Evolutionary conservation across 2,113 vertebrate species (phyloP).

Genomic region (Colinus virginianus): DNA sequence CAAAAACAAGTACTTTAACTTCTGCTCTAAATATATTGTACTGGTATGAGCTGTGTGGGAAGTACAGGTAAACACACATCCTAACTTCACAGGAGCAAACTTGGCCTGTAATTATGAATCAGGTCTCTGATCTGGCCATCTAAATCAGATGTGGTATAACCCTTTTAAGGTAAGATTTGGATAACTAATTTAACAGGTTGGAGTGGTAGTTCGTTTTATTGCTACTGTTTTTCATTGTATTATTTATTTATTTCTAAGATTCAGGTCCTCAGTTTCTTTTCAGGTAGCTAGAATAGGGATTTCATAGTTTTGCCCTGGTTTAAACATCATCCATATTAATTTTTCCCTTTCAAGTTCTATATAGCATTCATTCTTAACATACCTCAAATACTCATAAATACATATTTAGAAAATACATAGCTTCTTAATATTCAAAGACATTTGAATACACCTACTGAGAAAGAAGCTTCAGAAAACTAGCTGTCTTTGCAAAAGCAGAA

Average conservation of each 20-base stretch:
- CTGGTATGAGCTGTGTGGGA: accelerated
- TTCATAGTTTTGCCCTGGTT: background rate
- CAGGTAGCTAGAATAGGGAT: background rate
- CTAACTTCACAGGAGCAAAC: background rate
- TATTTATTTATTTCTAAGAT: background rate
- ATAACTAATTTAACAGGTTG: background rate
- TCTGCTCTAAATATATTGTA: accelerated
- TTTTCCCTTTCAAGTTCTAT: background rate
- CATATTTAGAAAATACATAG: background rate
- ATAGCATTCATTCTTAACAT: background rate
- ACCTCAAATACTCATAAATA: background rate
- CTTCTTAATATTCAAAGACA: background rate
- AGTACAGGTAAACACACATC: background rate
- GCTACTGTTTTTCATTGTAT: too few species aligned
- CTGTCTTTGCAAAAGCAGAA: background rate
- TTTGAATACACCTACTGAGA: background rate
- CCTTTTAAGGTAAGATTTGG: background rate
- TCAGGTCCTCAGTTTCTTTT: background rate
- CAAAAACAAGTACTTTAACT: background rate
- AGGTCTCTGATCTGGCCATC: background rate
- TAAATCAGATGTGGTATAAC: background rate
- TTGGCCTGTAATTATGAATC: background rate
- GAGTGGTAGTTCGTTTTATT: background rate
- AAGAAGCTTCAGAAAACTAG: background rate
- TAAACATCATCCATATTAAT: background rate